Base-by-base conservation (phyloP, 2,797 vertebrate species). In the Halcyon smyrnensis region DNA sequence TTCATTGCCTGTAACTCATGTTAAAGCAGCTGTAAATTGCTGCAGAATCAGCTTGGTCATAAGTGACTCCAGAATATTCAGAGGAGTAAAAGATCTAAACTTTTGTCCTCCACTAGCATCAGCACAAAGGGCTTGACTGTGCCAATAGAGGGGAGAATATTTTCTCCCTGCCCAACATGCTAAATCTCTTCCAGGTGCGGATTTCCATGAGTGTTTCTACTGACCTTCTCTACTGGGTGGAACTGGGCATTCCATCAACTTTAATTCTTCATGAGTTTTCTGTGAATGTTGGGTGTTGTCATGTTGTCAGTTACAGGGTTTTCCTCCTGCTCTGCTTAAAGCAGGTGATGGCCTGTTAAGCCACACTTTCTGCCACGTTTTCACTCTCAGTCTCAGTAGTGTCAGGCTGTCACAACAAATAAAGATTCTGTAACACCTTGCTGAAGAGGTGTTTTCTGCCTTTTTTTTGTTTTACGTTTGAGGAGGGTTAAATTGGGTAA, bases 351-450 rank as follows among this genome's bases (percentile, higher is more conserved):
- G 56, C 43, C 59, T 65, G 15, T 68, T 71, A 82, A 67, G 63
- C n/a, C 51, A 54, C 20, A 4, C 56, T 87, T 81, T 32, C 73
- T 77, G 50, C 36, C 11, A 28, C 37, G n/a, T 71, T 89, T 93
- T 94, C 74, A 59, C 48, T 89, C 50, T 84, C 25, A 43, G 18
- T 73, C 64, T 91, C 79, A n/a, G 0, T 41, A 87, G 63, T 83
- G 75, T 87, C 87, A 91, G 56, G 56, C 36, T 94, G 94, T 95
- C 95, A 94, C 64, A 91, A 67, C 1, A 4, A 81, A 92, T 90
- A 91, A 91, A 83, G 82, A 24, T 90, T 89, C 48, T 65, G 25
- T 45, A 85, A 59, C 51, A 90, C 45, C 34, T 90, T 14, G 1
- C 36, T 36, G 32, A 84, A 80, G 53, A 94, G 32, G 25, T 85